Percentiles rank a stretch among this genome's conserved stretches.
Evolutionary conservation across 2,797 vertebrate genomes (phyloP).

Genomic region (Spinibarbus caldwelli): DNA sequence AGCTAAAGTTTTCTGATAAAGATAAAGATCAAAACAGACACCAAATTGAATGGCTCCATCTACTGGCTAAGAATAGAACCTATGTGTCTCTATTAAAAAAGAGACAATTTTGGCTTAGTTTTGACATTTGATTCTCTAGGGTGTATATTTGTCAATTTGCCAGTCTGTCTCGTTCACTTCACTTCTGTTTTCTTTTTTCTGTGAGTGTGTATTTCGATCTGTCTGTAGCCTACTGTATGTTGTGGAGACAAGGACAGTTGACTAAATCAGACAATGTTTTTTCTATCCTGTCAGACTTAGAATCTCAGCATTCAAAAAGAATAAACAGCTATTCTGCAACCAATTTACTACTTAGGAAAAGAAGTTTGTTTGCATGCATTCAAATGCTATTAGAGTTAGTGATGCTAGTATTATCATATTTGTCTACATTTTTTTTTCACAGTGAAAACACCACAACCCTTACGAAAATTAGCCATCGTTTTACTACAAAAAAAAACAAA

Average conservation of each 20-base stretch:
- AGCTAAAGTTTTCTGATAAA: background rate
- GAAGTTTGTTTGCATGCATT: background rate
- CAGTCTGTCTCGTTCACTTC: background rate
- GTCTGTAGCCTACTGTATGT: background rate
- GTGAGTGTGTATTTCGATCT: background rate
- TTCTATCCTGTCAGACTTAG: background rate
- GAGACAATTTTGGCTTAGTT: background rate
- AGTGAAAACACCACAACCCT: background rate
- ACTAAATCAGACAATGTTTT: background rate
- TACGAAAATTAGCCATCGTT: too few relatives aligned
- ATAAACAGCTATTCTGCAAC: background rate
- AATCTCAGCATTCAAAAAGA: background rate
- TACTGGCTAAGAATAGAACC: background rate
- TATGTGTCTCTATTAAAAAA: background rate
- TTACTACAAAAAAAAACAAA: too few relatives aligned
- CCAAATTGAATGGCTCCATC: slow-evolving; percentile 10
- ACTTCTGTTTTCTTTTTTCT: background rate
- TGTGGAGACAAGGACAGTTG: background rate
- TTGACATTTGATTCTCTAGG: background rate
- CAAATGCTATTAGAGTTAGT: background rate
- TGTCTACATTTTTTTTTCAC: background rate
- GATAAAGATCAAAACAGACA: background rate
- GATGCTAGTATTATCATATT: background rate
- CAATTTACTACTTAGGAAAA: background rate
- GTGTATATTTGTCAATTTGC: background rate